phyloP scores from a whole-genome alignment of 2,888 invertebrate species.

The Itoplectis maculator region DNA sequence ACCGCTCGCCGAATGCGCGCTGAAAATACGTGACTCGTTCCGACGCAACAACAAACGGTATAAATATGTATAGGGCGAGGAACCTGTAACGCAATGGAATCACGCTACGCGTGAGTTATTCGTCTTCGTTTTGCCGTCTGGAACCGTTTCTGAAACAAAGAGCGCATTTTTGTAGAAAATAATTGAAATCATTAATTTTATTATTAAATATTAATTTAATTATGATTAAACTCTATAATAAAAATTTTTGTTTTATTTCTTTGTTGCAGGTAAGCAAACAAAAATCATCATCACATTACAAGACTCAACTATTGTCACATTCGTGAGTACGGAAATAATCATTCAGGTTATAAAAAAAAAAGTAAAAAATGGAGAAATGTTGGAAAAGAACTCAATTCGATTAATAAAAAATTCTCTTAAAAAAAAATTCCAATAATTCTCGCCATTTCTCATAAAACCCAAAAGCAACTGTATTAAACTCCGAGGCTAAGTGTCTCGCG shows the following conservation, averaged over 20 bases:
- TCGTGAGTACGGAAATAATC: conserved; percentile 19
- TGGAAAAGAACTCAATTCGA: no score
- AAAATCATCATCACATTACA: not conserved
- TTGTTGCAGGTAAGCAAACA: conserved; percentile 50
- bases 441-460: not conserved
- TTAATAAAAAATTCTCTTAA: no score
- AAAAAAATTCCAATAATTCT: not conserved
- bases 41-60: not conserved
- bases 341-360: not conserved
- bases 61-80: not conserved
- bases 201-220: no score
- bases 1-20: no score
- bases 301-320: not conserved
- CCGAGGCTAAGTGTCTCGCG: not conserved
- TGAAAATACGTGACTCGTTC: conserved; percentile 9
- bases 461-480: not conserved
- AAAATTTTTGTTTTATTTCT: not conserved
- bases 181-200: no score
- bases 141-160: not conserved
- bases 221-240: no score
- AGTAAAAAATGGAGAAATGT: not conserved
- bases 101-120: conserved; percentile 4
- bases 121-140: not conserved
- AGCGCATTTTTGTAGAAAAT: not conserved
- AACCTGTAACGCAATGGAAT: conserved; percentile 5